Evolutionary conservation across 1,140 invertebrate species (phyloP), one percentile per base, ranked within the genome.

Genomic region (Drosophila azteca): DNA sequence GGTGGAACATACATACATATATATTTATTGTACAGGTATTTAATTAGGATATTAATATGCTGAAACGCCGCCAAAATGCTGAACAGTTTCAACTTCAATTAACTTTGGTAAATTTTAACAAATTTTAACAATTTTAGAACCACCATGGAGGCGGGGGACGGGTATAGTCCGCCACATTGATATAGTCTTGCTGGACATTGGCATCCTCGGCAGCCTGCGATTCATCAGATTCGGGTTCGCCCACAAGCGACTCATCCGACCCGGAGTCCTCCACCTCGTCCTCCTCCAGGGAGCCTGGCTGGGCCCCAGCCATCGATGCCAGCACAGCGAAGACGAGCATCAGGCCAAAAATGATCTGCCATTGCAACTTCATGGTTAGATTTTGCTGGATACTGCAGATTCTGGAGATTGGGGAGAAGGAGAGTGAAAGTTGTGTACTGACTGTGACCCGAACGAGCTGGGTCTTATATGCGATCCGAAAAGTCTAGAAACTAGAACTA

Each of bases 101-200:
- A 7, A 31, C 7, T 31, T 7, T 31, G 29, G 22, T 31, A 15
- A 29, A 15, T 24, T 11, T 2, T 26, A 29, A 24, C 26, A 22
- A 31, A 5, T 26, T 26, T 26, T 26, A 26, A 26, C 24, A 41
- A 17, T 24, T 2, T 45, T 61, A 53, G 3, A 52, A 76, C 74
- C 74, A 77, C 74, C 74, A 77, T 0, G 74, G 72, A 1, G 51
- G 50, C 0, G 74, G 15, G 1, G 64, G 9, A 0, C n/a, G 48
- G 11, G 50, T 54, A 6, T 48, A 52, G 64, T 77, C 57, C 0
- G 26, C 65, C 11, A 77, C 74, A 45, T 77, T 54, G 2, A 76
- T 39, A 15, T 76, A 77, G 8, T 77, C 72, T 13, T 17, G 17
- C 7, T 60, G 48, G 8, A 49, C 43, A 13, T 39, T 35, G n/a